A percentile compares a stretch with the other conserved stretches of the same genome.
phyloP scores from a whole-genome alignment of 2,797 vertebrate genomes.

The Paedocypris micromegethes region DNA sequence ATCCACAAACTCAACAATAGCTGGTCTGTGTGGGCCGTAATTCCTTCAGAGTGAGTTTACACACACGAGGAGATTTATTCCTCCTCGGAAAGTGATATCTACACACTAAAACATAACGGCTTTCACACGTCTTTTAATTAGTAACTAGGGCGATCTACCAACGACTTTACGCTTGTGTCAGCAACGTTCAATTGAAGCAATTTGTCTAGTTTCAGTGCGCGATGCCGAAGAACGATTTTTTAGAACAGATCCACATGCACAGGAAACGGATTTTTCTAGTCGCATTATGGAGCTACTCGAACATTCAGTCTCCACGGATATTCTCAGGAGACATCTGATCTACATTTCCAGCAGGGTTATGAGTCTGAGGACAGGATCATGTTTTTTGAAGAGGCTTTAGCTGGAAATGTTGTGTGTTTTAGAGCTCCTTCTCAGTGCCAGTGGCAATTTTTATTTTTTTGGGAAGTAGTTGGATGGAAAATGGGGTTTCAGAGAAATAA shows the following conservation, averaged over 20 bases:
- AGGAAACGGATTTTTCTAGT: not conserved
- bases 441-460: too few species aligned
- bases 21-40: slow-evolving; percentile 25
- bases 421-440: not conserved
- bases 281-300: slow-evolving; percentile 1
- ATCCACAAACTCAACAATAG: slow-evolving; percentile 15
- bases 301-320: not conserved
- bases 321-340: slow-evolving; percentile 6
- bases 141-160: too few species aligned
- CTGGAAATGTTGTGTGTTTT: not conserved
- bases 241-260: slow-evolving; percentile 2
- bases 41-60: slow-evolving; percentile 17
- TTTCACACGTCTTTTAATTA: too few species aligned
- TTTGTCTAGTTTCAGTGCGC: too few species aligned
- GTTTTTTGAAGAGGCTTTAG: not conserved
- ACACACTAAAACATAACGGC: too few species aligned
- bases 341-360: not conserved
- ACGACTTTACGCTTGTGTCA: too few species aligned
- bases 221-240: not conserved
- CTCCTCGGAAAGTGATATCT: too few species aligned
- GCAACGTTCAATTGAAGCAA: too few species aligned
- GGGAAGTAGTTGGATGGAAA: too few species aligned
- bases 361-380: slow-evolving; percentile 6
- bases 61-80: not conserved
- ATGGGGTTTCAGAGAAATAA: too few species aligned